Evolutionary conservation across 2,113 vertebrate species (phyloP).

Genomic region (Laticauda laticaudata): DNA sequence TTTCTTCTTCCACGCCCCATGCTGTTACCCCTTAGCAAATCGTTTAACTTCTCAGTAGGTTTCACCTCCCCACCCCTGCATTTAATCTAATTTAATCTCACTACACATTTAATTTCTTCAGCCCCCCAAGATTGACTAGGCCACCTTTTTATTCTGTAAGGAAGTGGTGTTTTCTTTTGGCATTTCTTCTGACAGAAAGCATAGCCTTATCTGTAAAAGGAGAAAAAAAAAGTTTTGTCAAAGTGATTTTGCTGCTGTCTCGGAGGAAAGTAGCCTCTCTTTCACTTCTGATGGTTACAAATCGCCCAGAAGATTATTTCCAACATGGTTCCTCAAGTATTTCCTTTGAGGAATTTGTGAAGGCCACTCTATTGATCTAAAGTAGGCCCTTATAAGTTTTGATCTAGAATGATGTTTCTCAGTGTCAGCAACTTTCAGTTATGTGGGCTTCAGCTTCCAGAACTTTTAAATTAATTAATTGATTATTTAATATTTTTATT

Average conservation of each 20-base stretch:
- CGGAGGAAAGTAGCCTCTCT: background rate
- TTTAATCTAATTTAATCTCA: constrained; percentile 16
- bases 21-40: background rate
- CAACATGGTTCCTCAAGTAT: background rate
- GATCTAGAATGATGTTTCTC: background rate
- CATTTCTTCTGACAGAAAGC: background rate
- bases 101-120: background rate
- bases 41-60: constrained; percentile 27
- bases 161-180: too few species aligned
- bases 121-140: background rate
- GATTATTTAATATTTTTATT: background rate
- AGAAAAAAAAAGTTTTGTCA: background rate
- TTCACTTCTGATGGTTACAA: background rate
- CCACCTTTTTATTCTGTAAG: background rate
- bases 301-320: background rate
- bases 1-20: background rate
- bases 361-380: background rate
- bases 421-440: background rate
- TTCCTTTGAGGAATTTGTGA: background rate
- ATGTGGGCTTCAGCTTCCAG: background rate
- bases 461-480: background rate
- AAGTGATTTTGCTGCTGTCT: background rate
- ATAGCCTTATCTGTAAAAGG: background rate
- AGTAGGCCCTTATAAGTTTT: background rate
- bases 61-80: constrained; percentile 6